Conservation (phyloP, 2,113 vertebrate species). For the Engystomops pustulosus region DNA sequence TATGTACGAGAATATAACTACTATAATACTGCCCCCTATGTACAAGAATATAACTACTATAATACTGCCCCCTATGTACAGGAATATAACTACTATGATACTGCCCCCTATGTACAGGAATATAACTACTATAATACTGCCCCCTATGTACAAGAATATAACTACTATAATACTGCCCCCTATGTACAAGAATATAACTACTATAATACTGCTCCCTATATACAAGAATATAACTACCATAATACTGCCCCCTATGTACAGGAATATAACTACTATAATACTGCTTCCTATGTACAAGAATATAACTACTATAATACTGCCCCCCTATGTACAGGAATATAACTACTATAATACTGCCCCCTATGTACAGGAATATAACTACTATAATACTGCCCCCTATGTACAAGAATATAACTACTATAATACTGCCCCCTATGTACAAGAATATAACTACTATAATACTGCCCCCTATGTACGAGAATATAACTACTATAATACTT, state of each 20-base stretch:
- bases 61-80: not conserved
- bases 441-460: constrained; percentile 9
- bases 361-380: not conserved
- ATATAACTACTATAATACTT: constrained; percentile 12
- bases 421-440: not conserved
- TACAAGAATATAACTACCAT: constrained; percentile 11
- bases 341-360: not conserved
- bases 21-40: not conserved
- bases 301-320: constrained; percentile 6
- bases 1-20: not conserved
- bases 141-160: not conserved
- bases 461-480: not conserved
- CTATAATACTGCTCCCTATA: not conserved
- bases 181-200: constrained; percentile 17
- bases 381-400: not conserved
- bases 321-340: constrained; percentile 3
- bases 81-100: constrained; percentile 9
- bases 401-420: not conserved
- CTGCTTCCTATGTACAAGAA: not conserved
- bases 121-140: not conserved
- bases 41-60: constrained; percentile 17
- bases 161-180: not conserved
- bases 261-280: constrained; percentile 1
- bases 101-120: too few species aligned
- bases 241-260: too few species aligned